phyloP scores from a whole-genome alignment of 2,888 invertebrate species.

The Dicranocentrus wangi region DNA sequence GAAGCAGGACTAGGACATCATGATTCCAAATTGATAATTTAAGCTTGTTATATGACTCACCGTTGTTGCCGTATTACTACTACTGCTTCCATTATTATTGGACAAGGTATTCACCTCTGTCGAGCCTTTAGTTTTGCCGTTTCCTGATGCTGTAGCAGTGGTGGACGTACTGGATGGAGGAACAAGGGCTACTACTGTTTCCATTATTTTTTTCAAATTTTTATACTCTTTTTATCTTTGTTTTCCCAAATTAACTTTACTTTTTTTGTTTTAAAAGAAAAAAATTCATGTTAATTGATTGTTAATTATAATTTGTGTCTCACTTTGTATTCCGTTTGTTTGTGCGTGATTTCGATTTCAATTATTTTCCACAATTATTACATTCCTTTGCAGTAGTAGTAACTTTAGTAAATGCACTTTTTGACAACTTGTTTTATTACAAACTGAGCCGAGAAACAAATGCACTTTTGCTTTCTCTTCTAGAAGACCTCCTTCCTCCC shows the following conservation, averaged over 20 bases:
- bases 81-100: neutral
- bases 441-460: too few relatives aligned
- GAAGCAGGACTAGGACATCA: too few relatives aligned
- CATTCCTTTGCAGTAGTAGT: too few relatives aligned
- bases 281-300: neutral
- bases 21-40: too few relatives aligned
- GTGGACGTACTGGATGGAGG: neutral
- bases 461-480: too few relatives aligned
- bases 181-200: slow-evolving; percentile 19
- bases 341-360: neutral
- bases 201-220: slow-evolving; percentile 8
- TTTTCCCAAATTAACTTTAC: too few relatives aligned
- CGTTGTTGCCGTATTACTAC: neutral
- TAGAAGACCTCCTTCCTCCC: too few relatives aligned
- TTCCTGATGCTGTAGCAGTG: neutral
- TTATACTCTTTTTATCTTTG: neutral
- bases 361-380: too few relatives aligned
- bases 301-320: neutral
- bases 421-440: neutral
- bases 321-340: neutral
- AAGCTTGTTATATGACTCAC: neutral
- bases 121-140: neutral
- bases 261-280: too few relatives aligned
- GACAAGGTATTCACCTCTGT: neutral
- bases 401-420: slow-evolving; percentile 1